These are phyloP conservation scores for Amphipoea oculea DNA, from an alignment of 2,888 invertebrate genomes.

Conservation along the genomic window DNA sequence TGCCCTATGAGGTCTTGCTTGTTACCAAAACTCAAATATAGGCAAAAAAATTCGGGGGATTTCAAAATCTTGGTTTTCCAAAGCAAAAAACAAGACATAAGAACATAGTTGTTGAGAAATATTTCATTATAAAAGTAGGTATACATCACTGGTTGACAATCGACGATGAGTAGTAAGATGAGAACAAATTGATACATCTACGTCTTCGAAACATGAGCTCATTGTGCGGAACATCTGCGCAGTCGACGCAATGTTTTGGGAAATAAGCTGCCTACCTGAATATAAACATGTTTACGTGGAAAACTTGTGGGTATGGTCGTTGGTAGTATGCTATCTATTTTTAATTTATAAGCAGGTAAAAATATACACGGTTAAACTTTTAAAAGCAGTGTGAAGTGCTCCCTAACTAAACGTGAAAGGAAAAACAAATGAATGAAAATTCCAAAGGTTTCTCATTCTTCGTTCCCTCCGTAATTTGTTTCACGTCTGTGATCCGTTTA, in stretches of 20 bases:
- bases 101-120: slow-evolving; percentile 23
- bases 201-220: slow-evolving; percentile 18
- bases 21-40: slow-evolving; percentile 2
- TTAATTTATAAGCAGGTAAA: slow-evolving; percentile 15
- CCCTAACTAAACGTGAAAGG: slow-evolving; percentile 18
- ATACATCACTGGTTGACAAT: slow-evolving; percentile 19
- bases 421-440: slow-evolving; percentile 31
- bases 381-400: slow-evolving; percentile 1
- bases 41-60: slow-evolving; percentile 5
- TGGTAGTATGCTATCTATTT: slow-evolving; percentile 25
- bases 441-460: slow-evolving; percentile 29
- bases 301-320: slow-evolving; percentile 29
- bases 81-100: slow-evolving; percentile 8
- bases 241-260: slow-evolving; percentile 38
- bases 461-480: slow-evolving; percentile 31
- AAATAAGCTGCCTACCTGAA: slow-evolving; percentile 27
- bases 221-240: slow-evolving; percentile 39
- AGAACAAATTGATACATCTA: slow-evolving; percentile 36
- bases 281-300: slow-evolving; percentile 27
- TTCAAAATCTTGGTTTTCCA: slow-evolving; percentile 7
- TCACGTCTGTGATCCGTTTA: slow-evolving; percentile 32
- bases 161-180: slow-evolving; percentile 20
- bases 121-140: slow-evolving; percentile 19
- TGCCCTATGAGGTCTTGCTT: slow-evolving; percentile 3
- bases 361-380: slow-evolving; percentile 16